phyloP scores from a whole-genome alignment of 2,113 vertebrate species.

The Morone saxatilis region DNA sequence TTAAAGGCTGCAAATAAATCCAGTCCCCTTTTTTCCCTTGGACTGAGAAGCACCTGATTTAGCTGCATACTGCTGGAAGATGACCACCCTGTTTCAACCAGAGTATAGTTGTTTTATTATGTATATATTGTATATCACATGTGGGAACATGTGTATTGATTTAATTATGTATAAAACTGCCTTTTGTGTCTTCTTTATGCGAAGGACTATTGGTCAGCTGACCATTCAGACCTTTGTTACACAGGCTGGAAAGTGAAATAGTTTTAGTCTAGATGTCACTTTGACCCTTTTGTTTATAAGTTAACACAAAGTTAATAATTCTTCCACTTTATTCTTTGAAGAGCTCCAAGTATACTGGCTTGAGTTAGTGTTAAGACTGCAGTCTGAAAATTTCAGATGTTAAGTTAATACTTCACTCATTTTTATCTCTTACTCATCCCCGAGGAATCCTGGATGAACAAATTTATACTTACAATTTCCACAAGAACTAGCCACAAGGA shows the following conservation, averaged over 20 bases:
- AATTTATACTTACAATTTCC: background rate
- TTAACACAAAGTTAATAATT: constrained; percentile 3
- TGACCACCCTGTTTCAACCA: background rate
- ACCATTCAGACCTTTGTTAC: background rate
- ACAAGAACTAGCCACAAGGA: background rate
- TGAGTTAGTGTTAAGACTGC: background rate
- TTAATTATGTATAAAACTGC: background rate
- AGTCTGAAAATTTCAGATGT: background rate
- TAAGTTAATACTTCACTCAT: constrained; percentile 1
- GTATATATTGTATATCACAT: too few species aligned
- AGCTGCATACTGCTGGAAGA: background rate
- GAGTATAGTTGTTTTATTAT: background rate
- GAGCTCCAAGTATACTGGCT: background rate
- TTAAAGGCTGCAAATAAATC: too few species aligned
- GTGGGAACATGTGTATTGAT: background rate
- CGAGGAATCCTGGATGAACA: background rate
- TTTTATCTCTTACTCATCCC: background rate
- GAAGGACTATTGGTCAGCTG: background rate
- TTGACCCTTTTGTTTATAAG: background rate
- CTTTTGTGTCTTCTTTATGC: background rate
- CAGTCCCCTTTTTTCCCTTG: background rate
- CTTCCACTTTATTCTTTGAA: background rate
- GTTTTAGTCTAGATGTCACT: background rate
- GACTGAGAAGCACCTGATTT: background rate
- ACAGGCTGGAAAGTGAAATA: background rate